These are phyloP conservation scores for Shargacucullia verbasci DNA, from an alignment of 2,888 invertebrate species.

Conservation along the genomic window DNA sequence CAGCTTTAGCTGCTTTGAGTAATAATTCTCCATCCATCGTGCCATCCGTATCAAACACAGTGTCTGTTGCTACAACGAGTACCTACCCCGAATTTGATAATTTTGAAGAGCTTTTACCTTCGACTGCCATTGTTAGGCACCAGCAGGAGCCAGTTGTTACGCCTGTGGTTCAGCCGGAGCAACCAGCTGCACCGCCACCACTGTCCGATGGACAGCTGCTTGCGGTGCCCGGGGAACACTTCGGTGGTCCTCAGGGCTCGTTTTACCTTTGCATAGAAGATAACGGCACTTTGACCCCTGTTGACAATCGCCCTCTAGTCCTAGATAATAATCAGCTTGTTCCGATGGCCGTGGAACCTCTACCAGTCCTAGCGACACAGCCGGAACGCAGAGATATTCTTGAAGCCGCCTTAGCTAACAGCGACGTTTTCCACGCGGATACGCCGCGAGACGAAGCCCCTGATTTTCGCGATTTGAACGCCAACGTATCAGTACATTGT, in stretches of 20 bases:
- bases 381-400: slow-evolving; percentile 91
- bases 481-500: slow-evolving; percentile 87
- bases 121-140: slow-evolving; percentile 81
- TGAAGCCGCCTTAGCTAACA: slow-evolving; percentile 93
- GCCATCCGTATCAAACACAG: slow-evolving; percentile 64
- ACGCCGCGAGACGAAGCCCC: slow-evolving; percentile 88
- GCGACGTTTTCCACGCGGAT: slow-evolving; percentile 91
- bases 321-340: slow-evolving; percentile 83
- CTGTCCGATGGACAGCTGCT: slow-evolving; percentile 91
- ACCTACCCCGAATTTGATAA: slow-evolving; percentile 78
- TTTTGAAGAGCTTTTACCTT: slow-evolving; percentile 83
- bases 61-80: slow-evolving; percentile 63
- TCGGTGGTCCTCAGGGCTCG: slow-evolving; percentile 92
- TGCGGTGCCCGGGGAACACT: slow-evolving; percentile 92
- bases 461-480: slow-evolving; percentile 89
- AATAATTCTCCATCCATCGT: slow-evolving; percentile 58
- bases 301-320: slow-evolving; percentile 92
- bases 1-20: slow-evolving; percentile 67
- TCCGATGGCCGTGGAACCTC: slow-evolving; percentile 78
- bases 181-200: slow-evolving; percentile 59
- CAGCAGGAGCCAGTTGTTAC: slow-evolving; percentile 58
- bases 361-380: slow-evolving; percentile 67
- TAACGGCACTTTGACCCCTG: slow-evolving; percentile 91
- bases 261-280: slow-evolving; percentile 93
- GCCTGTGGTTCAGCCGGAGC: slow-evolving; percentile 56